These are phyloP conservation scores for Saccostrea echinata DNA, from an alignment of 1,140 invertebrate genomes.

Conservation along the genomic window DNA sequence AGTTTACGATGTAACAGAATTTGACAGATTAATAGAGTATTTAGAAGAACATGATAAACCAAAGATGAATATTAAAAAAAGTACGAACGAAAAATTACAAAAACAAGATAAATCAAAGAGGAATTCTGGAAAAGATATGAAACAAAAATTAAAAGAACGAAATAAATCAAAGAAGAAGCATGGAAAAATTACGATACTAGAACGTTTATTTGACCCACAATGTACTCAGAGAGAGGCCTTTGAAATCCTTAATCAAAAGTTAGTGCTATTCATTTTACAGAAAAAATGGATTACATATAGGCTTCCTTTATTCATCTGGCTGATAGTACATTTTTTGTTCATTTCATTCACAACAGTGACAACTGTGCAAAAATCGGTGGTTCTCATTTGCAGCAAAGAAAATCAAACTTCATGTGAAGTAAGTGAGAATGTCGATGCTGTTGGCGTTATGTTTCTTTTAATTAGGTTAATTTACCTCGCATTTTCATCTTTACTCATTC, in stretches of 20 bases:
- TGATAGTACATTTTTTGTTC: constrained; percentile 55
- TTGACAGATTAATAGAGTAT: constrained; percentile 44
- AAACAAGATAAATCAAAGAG: too few relatives aligned
- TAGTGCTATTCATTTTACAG: constrained; percentile 53
- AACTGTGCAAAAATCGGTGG: neutral
- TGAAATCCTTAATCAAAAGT: constrained; percentile 51
- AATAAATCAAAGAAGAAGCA: neutral
- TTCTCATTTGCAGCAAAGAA: neutral
- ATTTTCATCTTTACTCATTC: neutral
- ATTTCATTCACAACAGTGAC: constrained; percentile 50
- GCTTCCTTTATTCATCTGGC: constrained; percentile 52
- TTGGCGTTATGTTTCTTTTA: neutral
- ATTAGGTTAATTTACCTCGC: neutral
- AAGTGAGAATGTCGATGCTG: neutral
- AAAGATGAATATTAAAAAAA: too few relatives aligned
- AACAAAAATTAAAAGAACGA: too few relatives aligned
- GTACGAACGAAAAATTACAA: too few relatives aligned
- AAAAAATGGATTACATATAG: constrained; percentile 60
- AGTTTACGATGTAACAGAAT: constrained; percentile 64
- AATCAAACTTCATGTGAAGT: neutral
- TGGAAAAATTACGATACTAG: constrained; percentile 30
- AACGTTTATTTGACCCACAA: constrained; percentile 56
- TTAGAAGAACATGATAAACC: neutral
- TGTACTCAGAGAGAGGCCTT: constrained; percentile 48
- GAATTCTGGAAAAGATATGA: too few relatives aligned